Evolutionary conservation across 2,888 invertebrate genomes (phyloP), one percentile per base, ranked within the genome.

Genomic region (Lycocerus yunnanus): DNA sequence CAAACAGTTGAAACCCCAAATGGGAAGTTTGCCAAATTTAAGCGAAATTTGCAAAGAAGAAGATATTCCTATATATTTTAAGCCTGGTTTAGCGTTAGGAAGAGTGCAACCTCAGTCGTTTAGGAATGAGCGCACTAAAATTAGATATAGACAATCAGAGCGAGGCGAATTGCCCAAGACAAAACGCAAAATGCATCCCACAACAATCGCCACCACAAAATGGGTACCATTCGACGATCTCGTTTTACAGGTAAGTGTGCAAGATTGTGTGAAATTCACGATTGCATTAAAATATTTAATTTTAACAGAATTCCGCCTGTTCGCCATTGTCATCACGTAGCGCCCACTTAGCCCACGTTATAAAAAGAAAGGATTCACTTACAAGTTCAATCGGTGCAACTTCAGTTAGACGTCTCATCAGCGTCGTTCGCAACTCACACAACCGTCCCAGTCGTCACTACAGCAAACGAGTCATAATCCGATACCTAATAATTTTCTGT

Each of bases 351-450:
- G 72, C 75, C 15, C 78, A 74, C 75, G 79, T 84, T 15, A 85
- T 87, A 10, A 88, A 91, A 3, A 88, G 93, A 2, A 88, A 92
- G 14, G 93, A 93, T 81, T 93, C 93, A 0, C 89, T 92, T 70
- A 91, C 92, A 20, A 93, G 93, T 67, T 93, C 93, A 0, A 92
- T 93, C 24, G 94, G 94, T 1, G 93, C 93, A 0, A 93, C 93
- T 0, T 95, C 95, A 1, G 94, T 95, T 10, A 90, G 94, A 3
- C 90, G 94, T 0, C 88, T 95, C 13, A 90, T 95, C 69, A 91
- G 93, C 0, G 88, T 88, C 14, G 91, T 89, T 69, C 88, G 90
- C 58, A 82, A 76, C 67, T 80, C 80, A 16, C 78, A 80, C 76
- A 77, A 78, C 75, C 78, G 80, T 61, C 75, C 75, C 67, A 87